Evolutionary conservation across 2,113 vertebrate genomes (phyloP).

Genomic region (Chamaea fasciata): DNA sequence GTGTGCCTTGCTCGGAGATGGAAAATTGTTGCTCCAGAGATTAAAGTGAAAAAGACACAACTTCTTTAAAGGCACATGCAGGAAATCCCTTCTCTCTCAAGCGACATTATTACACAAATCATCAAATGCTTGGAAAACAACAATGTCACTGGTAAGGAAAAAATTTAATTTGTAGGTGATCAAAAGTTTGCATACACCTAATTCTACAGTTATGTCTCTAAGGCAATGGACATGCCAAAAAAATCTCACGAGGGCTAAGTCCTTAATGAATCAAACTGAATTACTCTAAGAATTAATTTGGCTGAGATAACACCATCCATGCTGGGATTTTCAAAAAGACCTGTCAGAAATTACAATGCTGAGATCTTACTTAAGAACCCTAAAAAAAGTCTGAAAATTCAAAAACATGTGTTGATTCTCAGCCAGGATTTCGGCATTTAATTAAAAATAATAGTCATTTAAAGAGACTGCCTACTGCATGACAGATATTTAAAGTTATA

Average conservation of each 20-base stretch:
- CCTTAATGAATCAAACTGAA: background rate
- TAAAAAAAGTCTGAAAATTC: background rate
- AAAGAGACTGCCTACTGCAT: background rate
- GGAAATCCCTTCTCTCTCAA: background rate
- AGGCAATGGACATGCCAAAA: background rate
- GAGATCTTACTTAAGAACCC: background rate
- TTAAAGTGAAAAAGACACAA: background rate
- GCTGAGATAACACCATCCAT: background rate
- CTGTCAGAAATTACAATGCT: background rate
- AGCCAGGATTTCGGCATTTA: background rate
- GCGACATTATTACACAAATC: background rate
- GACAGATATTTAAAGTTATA: background rate
- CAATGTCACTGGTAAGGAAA: background rate
- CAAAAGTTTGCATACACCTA: background rate
- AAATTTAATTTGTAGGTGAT: constrained; percentile 1
- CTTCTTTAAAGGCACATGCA: background rate
- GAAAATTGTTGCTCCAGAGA: background rate
- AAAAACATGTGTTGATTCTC: background rate
- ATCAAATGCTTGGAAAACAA: background rate
- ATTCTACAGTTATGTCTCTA: background rate
- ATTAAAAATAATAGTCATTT: background rate
- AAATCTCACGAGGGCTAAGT: background rate
- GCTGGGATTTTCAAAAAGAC: background rate
- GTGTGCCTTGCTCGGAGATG: background rate
- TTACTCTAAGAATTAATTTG: constrained; percentile 29